phyloP scores from a whole-genome alignment of 2,888 invertebrate species.

The Melanostoma scalare region DNA sequence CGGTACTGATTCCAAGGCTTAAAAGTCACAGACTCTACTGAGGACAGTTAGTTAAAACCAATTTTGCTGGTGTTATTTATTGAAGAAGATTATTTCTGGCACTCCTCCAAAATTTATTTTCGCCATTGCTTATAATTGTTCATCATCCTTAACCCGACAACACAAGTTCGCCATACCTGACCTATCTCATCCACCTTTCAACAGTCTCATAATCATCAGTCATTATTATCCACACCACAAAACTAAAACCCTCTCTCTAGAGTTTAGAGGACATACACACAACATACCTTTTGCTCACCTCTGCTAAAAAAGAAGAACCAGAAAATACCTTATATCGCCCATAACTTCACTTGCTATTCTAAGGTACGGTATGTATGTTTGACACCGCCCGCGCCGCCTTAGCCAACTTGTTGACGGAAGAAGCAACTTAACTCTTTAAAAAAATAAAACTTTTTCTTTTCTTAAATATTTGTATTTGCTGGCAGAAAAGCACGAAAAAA shows the following conservation, averaged over 20 bases:
- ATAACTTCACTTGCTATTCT: slow-evolving; percentile 10
- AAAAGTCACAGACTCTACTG: too few relatives aligned
- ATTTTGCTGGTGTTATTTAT: too few relatives aligned
- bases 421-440: slow-evolving; percentile 38
- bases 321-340: slow-evolving; percentile 7
- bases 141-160: slow-evolving; percentile 12
- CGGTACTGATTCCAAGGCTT: too few relatives aligned
- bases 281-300: slow-evolving; percentile 7
- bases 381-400: neutral
- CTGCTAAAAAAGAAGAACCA: slow-evolving; percentile 3
- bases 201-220: slow-evolving; percentile 44
- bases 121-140: slow-evolving; percentile 5
- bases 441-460: slow-evolving; percentile 18
- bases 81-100: too few relatives aligned
- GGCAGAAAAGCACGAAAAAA: neutral
- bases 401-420: slow-evolving; percentile 61
- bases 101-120: neutral
- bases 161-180: slow-evolving; percentile 14
- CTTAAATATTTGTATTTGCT: slow-evolving; percentile 34
- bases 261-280: neutral
- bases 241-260: neutral
- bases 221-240: slow-evolving; percentile 31
- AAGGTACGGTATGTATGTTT: slow-evolving; percentile 9
- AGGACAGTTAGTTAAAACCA: too few relatives aligned
- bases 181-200: slow-evolving; percentile 32